These are phyloP conservation scores for Cydia strobilella DNA, from an alignment of 1,140 invertebrate species.

Conservation along the genomic window DNA sequence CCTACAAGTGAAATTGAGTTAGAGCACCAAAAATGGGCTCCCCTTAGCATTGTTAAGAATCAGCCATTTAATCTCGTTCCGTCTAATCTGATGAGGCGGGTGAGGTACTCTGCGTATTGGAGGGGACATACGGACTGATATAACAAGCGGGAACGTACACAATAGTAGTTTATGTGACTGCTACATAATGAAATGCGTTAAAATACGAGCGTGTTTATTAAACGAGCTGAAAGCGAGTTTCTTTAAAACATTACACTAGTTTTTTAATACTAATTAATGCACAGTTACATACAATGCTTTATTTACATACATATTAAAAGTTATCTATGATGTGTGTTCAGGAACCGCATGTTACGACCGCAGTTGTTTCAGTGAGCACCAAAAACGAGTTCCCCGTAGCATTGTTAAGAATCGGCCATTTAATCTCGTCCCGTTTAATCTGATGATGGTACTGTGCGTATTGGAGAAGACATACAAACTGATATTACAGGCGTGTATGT, in stretches of 20 bases:
- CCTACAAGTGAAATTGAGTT: slow-evolving; percentile 10
- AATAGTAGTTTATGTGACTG: no score
- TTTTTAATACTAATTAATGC: no score
- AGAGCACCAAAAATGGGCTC: slow-evolving; percentile 12
- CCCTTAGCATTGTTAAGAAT: slow-evolving; percentile 25
- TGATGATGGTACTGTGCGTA: slow-evolving; percentile 20
- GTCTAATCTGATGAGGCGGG: slow-evolving; percentile 30
- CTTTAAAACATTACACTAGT: no score
- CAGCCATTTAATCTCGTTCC: slow-evolving; percentile 25
- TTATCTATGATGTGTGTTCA: no score
- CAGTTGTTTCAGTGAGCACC: no score
- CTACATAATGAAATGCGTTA: no score
- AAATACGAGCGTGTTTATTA: no score
- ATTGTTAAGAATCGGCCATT: slow-evolving; percentile 29
- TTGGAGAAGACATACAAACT: background rate
- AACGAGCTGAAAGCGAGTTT: no score
- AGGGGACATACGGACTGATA: background rate
- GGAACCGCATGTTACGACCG: no score
- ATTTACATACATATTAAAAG: no score
- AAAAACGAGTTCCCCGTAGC: slow-evolving; percentile 1
- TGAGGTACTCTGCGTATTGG: slow-evolving; percentile 5
- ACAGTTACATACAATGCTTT: no score
- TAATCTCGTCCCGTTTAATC: slow-evolving; percentile 25
- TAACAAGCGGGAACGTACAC: background rate
- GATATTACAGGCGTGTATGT: background rate